Evolutionary conservation across 2,888 invertebrate genomes (phyloP).

Genomic region (Conus canariensis): DNA sequence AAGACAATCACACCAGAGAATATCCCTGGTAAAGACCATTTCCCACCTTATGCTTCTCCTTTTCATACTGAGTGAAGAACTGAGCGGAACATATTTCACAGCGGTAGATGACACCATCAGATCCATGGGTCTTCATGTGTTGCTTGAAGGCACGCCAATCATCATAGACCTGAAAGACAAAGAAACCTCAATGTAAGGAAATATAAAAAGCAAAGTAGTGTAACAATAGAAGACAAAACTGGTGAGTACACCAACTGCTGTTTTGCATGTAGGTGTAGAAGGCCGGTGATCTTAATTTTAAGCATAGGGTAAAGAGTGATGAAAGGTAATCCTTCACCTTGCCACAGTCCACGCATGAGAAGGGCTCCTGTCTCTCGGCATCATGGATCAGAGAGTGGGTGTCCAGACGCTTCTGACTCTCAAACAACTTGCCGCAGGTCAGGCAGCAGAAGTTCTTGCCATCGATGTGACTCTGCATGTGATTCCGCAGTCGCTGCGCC

Average conservation of each 20-base stretch:
- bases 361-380: constrained; percentile 33
- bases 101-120: constrained; percentile 52
- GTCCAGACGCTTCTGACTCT: constrained; percentile 52
- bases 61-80: constrained; percentile 52
- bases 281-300: no score
- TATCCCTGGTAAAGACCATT: no score
- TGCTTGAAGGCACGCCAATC: constrained; percentile 55
- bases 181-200: not conserved
- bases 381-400: constrained; percentile 52
- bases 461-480: constrained; percentile 51
- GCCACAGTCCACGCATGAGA: constrained; percentile 41
- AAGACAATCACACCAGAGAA: no score
- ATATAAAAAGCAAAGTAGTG: not conserved
- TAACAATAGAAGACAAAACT: not conserved
- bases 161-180: constrained; percentile 38
- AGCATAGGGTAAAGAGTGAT: no score
- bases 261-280: no score
- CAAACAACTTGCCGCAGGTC: constrained; percentile 57
- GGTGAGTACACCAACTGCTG: no score
- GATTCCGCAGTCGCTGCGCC: constrained; percentile 51
- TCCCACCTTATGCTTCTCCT: constrained; percentile 50
- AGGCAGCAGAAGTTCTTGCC: constrained; percentile 55
- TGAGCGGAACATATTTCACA: constrained; percentile 51
- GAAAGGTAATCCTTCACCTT: constrained; percentile 16
- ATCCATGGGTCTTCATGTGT: constrained; percentile 54